Base-by-base conservation (phyloP, 1,140 invertebrate species). In the Cephus cinctus region DNA sequence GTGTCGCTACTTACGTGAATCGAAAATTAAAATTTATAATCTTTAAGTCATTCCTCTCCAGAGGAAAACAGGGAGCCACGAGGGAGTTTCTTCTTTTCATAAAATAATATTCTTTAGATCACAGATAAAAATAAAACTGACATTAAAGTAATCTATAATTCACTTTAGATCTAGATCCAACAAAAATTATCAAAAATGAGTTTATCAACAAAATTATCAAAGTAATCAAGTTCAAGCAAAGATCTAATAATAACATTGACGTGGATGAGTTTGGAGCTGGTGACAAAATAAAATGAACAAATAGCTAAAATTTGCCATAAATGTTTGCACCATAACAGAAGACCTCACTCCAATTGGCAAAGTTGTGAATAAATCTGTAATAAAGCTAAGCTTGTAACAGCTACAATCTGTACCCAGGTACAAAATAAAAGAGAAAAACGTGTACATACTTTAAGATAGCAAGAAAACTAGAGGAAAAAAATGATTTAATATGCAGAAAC, bases 401-500 rank as follows among this genome's bases (percentile, higher is more conserved):
- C 56, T 83, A 16, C 75, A 84, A 41, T 57, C 67, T 15, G 65
- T 90, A 6, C 83, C 86, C 5, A 76, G 77, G 14, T 85, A 84
- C 59, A n/a, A n/a, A 65, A 81, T 53, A 60, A 83, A 2, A 83
- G 78, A 54, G 77, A 83, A 21, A 83, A 76, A 52, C 80, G 73
- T 65, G 65, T 85, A 36, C 80, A 79, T 53, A 67, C 76, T 31
- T 56, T 83, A 47, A 56, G 80, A 86, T 63, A 65, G 83, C 55
- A 82, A 83, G 9, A 89, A 86, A 66, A 93, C 89, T 0, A 93
- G 88, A 67, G 94, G 94, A 2, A 79, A 82, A 1, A 79, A 83
- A 42, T 98, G 96, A 95, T 97, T 86, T 69, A 82, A 92, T 64
- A 78, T 98, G 73, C 85, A 30, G 89, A 89, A 1, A 86, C 92